Percentiles rank a stretch among this genome's conserved stretches.
These are phyloP conservation scores for Lepidothrix coronata DNA, from an alignment of 2,113 vertebrate genomes.

Conservation along the genomic window DNA sequence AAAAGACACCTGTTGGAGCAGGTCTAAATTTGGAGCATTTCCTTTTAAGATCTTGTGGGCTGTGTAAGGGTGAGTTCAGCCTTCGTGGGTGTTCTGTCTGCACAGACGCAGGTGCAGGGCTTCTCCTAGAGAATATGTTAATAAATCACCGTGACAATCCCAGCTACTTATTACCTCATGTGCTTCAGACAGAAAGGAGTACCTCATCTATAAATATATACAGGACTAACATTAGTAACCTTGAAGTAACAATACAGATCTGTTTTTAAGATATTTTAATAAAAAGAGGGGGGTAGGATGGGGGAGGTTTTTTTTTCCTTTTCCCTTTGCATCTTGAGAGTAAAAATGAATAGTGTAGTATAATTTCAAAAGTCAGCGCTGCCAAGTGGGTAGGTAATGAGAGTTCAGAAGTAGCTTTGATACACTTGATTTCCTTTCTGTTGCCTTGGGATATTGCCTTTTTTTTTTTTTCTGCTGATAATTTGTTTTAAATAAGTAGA, in stretches of 20 bases:
- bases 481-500: conserved; percentile 8
- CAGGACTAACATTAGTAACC: conserved; percentile 18
- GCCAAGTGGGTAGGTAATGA: conserved; percentile 16
- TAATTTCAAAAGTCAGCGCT: background rate
- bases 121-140: conserved; percentile 73
- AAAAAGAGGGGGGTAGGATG: background rate
- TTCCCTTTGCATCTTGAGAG: background rate
- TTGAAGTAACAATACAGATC: conserved; percentile 46
- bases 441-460: conserved; percentile 25
- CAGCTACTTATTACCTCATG: conserved; percentile 73
- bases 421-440: conserved; percentile 39
- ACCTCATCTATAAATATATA: conserved; percentile 59
- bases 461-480: background rate
- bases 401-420: conserved; percentile 40
- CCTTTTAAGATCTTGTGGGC: conserved; percentile 63
- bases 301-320: background rate
- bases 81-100: conserved; percentile 67
- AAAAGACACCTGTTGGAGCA: conserved; percentile 76
- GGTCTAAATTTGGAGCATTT: conserved; percentile 69
- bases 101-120: conserved; percentile 74
- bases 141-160: conserved; percentile 76
- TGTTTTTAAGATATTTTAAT: conserved; percentile 51
- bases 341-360: background rate
- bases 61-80: conserved; percentile 47
- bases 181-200: conserved; percentile 61